A percentile compares a stretch with the other conserved stretches of the same genome.
Evolutionary conservation across 2,113 vertebrate species (phyloP).

Genomic region (Spizaetus ornatus): DNA sequence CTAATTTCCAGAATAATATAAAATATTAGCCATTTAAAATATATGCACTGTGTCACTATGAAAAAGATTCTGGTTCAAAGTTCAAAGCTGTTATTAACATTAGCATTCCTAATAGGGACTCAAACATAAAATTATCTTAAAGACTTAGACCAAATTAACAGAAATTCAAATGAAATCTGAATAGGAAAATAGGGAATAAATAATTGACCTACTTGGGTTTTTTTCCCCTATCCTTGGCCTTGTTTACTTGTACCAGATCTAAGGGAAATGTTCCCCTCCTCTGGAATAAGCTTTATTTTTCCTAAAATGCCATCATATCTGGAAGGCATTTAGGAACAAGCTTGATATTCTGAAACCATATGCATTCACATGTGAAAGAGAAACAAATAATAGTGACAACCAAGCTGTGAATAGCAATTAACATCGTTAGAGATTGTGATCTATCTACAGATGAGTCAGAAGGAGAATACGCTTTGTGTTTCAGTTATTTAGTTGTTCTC

Average conservation of each 20-base stretch:
- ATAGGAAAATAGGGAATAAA: not conserved
- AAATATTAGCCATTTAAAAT: not conserved
- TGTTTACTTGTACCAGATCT: not conserved
- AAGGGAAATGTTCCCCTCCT: not conserved
- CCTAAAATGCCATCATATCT: not conserved
- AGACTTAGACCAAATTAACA: not conserved
- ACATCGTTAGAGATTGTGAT: not conserved
- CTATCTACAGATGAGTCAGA: not conserved
- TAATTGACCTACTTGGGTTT: not conserved
- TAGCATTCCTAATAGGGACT: not conserved
- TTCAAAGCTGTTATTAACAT: not conserved
- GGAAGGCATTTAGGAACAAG: not conserved
- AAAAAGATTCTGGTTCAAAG: not conserved
- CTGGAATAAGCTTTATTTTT: not conserved
- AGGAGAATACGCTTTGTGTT: not conserved
- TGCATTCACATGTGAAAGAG: not conserved
- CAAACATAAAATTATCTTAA: not conserved
- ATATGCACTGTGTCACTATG: not conserved
- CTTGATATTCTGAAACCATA: not conserved
- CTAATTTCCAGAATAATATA: not conserved
- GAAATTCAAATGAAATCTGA: not conserved
- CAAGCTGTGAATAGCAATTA: constrained; percentile 17
- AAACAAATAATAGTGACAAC: constrained; percentile 23
- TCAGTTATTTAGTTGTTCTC: not conserved
- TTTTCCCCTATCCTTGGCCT: not conserved